Evolutionary conservation across 2,888 invertebrate species (phyloP).

Genomic region (Ametastegia equiseti): DNA sequence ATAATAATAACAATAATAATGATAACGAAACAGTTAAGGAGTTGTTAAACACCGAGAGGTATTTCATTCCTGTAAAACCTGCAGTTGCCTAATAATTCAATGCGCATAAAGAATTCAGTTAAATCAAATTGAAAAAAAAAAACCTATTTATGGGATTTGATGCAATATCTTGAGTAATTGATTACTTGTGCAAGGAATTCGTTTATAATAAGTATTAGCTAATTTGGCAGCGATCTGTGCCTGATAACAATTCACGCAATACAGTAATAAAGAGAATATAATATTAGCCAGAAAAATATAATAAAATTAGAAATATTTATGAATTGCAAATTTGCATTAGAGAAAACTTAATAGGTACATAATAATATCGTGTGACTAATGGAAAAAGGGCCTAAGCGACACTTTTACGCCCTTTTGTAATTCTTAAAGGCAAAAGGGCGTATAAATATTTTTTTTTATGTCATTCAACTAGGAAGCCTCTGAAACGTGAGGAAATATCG

Average conservation of each 20-base stretch:
- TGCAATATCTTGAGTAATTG: neutral
- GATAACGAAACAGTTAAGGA: neutral
- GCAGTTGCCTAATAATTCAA: neutral
- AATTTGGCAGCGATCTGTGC: neutral
- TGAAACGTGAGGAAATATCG: too few relatives aligned
- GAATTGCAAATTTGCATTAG: constrained; percentile 2
- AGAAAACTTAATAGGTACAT: neutral
- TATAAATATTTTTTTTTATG: too few relatives aligned
- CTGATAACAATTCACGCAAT: constrained; percentile 9
- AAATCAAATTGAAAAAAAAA: neutral
- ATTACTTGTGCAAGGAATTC: neutral
- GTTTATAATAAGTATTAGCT: neutral
- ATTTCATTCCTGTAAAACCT: constrained; percentile 4
- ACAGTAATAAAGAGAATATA: constrained; percentile 11
- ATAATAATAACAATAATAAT: too few relatives aligned
- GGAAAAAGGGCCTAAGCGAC: too few relatives aligned
- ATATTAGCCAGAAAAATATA: constrained; percentile 6
- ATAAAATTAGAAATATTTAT: constrained; percentile 17
- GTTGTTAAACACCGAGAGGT: constrained; percentile 21
- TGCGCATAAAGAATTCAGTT: neutral
- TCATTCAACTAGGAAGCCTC: too few relatives aligned
- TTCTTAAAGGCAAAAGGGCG: too few relatives aligned
- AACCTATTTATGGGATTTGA: neutral
- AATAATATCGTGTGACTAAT: too few relatives aligned
- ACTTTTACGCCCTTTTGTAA: too few relatives aligned